A percentile compares a stretch with the other conserved stretches of the same genome.
Conservation (phyloP, 2,113 vertebrate genomes). For the Haplochromis burtoni region DNA sequence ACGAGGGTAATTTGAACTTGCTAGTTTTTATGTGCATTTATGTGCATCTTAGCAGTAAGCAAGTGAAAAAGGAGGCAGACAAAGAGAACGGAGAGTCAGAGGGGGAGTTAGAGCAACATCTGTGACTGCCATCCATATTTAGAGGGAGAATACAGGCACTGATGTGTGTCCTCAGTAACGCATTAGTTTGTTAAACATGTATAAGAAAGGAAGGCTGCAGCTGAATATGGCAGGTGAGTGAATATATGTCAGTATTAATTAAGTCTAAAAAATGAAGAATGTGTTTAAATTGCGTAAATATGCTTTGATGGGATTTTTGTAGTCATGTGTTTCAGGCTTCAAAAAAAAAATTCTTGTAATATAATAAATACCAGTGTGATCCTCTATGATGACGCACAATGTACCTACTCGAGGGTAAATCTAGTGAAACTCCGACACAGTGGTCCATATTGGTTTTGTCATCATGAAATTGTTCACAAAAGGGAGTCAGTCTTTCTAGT, state of each 20-base stretch:
- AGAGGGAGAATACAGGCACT: slow-evolving; percentile 28
- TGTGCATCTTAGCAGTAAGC: neutral
- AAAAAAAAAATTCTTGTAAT: neutral
- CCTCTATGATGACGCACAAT: fast-evolving
- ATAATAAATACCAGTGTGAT: neutral
- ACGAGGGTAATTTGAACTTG: neutral
- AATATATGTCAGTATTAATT: neutral
- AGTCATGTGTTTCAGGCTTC: neutral
- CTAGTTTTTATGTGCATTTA: neutral
- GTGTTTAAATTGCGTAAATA: neutral
- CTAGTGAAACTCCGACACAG: neutral
- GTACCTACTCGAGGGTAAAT: neutral
- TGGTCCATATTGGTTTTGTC: neutral
- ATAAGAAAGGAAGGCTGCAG: slow-evolving; percentile 8
- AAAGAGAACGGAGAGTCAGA: neutral
- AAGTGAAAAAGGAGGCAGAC: neutral
- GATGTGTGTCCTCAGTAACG: slow-evolving; percentile 36
- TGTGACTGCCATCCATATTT: slow-evolving; percentile 36
- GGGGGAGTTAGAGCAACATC: slow-evolving; percentile 15
- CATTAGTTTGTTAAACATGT: slow-evolving; percentile 19
- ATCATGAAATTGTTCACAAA: neutral
- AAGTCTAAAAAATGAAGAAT: neutral
- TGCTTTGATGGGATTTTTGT: neutral
- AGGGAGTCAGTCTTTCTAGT: neutral
- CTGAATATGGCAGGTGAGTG: slow-evolving; percentile 14